Evolutionary conservation across 35 echinoderm and acorn worm species (phyloP), one percentile per base, ranked within the genome.

Genomic region (Ophioderma brevispina): DNA sequence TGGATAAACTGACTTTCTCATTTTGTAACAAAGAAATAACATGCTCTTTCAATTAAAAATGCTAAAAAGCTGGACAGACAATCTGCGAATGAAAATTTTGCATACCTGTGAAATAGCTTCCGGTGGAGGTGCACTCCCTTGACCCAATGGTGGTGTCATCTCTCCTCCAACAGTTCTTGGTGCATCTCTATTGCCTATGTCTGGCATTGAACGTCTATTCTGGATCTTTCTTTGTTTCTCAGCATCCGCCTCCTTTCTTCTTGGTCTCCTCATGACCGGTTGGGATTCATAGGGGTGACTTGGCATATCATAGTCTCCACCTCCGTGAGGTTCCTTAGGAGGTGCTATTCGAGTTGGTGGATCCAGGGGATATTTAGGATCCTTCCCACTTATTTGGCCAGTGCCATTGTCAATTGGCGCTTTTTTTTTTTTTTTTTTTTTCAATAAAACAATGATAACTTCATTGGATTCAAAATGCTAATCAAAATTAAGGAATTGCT

Each of bases 161-260:
- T 81, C 85, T 30, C 78, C 64, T 39, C 85, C 55, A 37, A 75
- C 82, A 14, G 31, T 49, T 33, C 63, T 36, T 41, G 84, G 89
- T 34, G 81, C 85, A 28, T 55, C 82, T 35, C 79, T 86, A 31
- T 59, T 82, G 19, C 80, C 85, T 32, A 85, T 81, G 28, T 91
- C 89, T 17, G 92, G 96, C 40, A 98, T 78, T 5, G 96, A 94
- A 28, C 92, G 92, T 19, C 96, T 79, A 38, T 98, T 89, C 32
- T 94, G 89, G 35, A 85, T 88, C 78, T 94, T 98, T 76, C 77
- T 86, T 41, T 98, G 85, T 31, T 50, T 37, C 30, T 97, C 95
- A 0, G 81, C 75, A 25, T 97, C 89, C 19, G 84, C 75, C 56
- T 89, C 86, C 14, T 39, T 56, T 17, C 28, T 81, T 37, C 85